Evolutionary conservation across 37 sponge, comb jelly and placozoan species (phyloP), one percentile per base, ranked within the genome.

Genomic region (Eunapius fragilis): DNA sequence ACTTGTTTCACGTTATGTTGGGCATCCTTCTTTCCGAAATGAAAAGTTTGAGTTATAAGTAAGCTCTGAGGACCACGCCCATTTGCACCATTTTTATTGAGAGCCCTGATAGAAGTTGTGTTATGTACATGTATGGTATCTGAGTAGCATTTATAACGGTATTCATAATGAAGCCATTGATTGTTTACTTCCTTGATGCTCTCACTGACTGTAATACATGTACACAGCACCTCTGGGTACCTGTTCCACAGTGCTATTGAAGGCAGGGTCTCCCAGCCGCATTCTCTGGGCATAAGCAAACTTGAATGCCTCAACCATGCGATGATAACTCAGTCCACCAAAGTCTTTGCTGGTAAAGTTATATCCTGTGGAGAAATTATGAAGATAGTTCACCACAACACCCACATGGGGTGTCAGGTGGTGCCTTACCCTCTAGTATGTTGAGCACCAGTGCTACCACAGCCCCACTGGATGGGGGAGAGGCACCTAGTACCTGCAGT

Each of bases 241-340:
- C 25, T 80, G 83, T 31, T 72, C 9, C 25, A 84, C 78, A 1
- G 83, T 86, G 2, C 26, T 36, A 80, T 90, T 94, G 70, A 91
- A 96, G 2, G 73, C 92, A 31, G 95, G 95, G 80, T 98, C 99
- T 37, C 99, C 99, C 32, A 94, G 72, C 19, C 45, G 24, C 11
- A 91, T 41, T 17, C 95, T 72, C 75, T 91, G 87, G 36, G 93
- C 95, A 82, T 89, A 96, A 31, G 90, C 87, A 48, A 95, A 95
- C 76, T 96, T 96, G 81, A 92, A 91, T 33, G 99, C 92, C 67
- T 98, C 99, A 22, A 96, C 87, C 25, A 96, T 94, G 0, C 87
- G 38, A 76, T 95, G 98, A 35, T 91, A 96, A 26, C 91, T 67
- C 71, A 87, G 80, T 0, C 81, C 84, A 36, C 80, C 88, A 70